Evolutionary conservation across 2,888 invertebrate genomes (phyloP).

Genomic region (Periphyllus acericola): DNA sequence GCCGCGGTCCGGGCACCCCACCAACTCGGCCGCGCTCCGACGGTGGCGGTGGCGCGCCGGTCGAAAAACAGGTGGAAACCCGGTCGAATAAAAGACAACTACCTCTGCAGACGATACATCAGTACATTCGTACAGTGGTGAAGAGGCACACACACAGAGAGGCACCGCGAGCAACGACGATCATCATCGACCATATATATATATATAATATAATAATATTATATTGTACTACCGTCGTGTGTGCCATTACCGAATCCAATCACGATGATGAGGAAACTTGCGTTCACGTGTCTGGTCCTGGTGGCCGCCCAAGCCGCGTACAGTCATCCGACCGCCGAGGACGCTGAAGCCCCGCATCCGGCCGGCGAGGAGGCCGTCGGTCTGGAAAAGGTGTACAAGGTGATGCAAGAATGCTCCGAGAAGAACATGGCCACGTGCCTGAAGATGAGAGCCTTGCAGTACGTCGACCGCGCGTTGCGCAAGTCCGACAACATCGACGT

Average conservation of each 20-base stretch:
- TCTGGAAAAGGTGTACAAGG: constrained; percentile 74
- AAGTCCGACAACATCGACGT: constrained; percentile 69
- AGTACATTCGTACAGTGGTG: constrained; percentile 50
- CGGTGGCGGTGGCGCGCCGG: constrained; percentile 27
- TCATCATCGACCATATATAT: too few relatives aligned
- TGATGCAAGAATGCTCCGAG: constrained; percentile 78
- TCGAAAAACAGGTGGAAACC: constrained; percentile 51
- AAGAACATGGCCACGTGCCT: constrained; percentile 77
- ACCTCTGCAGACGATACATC: constrained; percentile 28
- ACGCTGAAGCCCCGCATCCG: constrained; percentile 50
- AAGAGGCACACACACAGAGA: constrained; percentile 18
- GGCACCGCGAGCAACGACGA: too few relatives aligned
- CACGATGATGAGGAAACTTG: constrained; percentile 54
- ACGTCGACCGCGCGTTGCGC: constrained; percentile 73
- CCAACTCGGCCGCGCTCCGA: not conserved
- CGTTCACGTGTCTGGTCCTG: constrained; percentile 52
- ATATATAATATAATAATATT: too few relatives aligned
- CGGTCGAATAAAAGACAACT: constrained; percentile 60
- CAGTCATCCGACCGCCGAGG: constrained; percentile 60
- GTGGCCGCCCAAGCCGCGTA: constrained; percentile 40
- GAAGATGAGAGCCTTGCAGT: constrained; percentile 79
- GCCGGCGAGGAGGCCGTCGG: constrained; percentile 63
- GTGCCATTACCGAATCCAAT: not conserved
- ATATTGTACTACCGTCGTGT: not conserved
- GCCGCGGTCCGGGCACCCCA: not conserved